phyloP scores from a whole-genome alignment of 2,113 vertebrate genomes.

The Machaerirhynchus nigripectus region DNA sequence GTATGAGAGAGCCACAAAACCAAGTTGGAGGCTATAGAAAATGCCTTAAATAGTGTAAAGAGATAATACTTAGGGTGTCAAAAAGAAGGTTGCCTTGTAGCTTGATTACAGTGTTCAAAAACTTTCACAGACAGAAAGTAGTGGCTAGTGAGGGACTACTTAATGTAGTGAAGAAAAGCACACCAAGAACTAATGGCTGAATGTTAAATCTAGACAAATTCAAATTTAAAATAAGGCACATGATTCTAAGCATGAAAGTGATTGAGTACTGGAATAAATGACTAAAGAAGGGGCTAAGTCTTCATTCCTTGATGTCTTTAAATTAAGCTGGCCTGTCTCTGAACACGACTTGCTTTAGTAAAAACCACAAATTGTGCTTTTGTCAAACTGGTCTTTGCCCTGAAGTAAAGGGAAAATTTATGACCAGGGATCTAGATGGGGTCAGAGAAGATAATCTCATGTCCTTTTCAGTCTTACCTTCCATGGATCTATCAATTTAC shows the following conservation, averaged over 20 bases:
- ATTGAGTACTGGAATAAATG: not conserved
- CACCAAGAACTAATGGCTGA: not conserved
- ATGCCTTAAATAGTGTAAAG: not conserved
- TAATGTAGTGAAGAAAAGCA: not conserved
- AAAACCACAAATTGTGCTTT: not conserved
- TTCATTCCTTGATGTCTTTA: not conserved
- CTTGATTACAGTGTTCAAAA: not conserved
- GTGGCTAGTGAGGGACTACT: not conserved
- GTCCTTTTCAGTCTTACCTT: not conserved
- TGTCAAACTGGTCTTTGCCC: not conserved
- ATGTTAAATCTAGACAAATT: not conserved
- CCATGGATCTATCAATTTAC: not conserved
- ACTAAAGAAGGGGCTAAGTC: not conserved
- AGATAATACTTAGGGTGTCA: not conserved
- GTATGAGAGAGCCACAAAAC: not conserved
- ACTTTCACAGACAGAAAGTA: not conserved
- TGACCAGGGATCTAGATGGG: not conserved
- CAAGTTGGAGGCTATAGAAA: not conserved
- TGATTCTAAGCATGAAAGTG: not conserved
- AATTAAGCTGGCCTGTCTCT: not conserved
- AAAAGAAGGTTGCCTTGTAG: not conserved
- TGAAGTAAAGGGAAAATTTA: conserved; percentile 25
- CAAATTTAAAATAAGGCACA: not conserved
- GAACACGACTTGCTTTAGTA: not conserved
- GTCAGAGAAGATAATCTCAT: conserved; percentile 19